phyloP scores from a whole-genome alignment of 2,113 vertebrate genomes.

The Cyprinodon tularosa region DNA sequence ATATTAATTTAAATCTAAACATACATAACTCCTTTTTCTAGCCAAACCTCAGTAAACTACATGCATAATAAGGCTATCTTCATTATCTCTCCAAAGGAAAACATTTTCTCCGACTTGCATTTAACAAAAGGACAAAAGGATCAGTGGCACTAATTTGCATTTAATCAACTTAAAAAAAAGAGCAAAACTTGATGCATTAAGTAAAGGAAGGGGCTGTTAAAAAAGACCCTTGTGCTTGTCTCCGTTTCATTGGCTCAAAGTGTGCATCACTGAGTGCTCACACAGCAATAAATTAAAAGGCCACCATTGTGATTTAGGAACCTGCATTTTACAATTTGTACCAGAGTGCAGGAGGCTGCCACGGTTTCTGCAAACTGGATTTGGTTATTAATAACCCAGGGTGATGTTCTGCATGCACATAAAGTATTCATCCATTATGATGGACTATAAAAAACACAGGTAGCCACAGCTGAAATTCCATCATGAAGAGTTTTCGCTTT shows the following conservation, averaged over 20 bases:
- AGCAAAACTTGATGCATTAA: constrained; percentile 22
- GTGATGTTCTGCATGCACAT: constrained; percentile 13
- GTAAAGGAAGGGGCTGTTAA: constrained; percentile 25
- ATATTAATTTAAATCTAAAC: neutral
- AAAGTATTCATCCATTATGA: constrained; percentile 11
- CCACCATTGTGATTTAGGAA: constrained; percentile 45
- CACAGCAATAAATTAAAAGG: constrained; percentile 66
- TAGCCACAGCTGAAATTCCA: neutral
- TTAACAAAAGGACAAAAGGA: constrained; percentile 15
- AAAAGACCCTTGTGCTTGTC: constrained; percentile 26
- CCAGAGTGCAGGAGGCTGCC: constrained; percentile 16
- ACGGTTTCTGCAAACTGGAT: constrained; percentile 13
- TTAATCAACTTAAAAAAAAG: constrained; percentile 15
- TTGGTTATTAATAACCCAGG: constrained; percentile 48
- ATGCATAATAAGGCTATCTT: neutral
- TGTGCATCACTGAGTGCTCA: constrained; percentile 57
- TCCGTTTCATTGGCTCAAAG: constrained; percentile 45
- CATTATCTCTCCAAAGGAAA: neutral
- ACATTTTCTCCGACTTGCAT: constrained; percentile 16
- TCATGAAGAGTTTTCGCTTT: constrained; percentile 40
- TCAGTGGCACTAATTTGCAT: constrained; percentile 30
- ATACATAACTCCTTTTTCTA: neutral
- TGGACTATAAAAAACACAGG: constrained; percentile 9
- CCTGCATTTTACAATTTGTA: constrained; percentile 40
- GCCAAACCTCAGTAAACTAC: constrained; percentile 4